Conservation (phyloP, 2,888 invertebrate genomes). For the Harpalus rufipes region DNA sequence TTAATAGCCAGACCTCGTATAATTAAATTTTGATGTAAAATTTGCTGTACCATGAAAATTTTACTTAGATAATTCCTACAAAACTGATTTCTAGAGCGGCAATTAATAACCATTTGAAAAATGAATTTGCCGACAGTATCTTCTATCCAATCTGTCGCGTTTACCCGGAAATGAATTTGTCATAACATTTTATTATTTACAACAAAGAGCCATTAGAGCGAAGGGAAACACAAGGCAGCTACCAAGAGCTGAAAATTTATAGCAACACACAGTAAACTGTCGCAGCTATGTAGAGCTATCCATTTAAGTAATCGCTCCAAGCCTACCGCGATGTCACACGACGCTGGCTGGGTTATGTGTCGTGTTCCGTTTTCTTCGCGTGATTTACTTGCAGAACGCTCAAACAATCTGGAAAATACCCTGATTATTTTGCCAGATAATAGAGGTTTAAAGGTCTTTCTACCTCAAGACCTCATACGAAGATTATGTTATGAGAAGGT, state of each 20-base stretch:
- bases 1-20: too few relatives aligned
- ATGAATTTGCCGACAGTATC: neutral
- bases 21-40: too few relatives aligned
- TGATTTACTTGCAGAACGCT: slow-evolving; percentile 22
- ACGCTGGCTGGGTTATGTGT: slow-evolving; percentile 4
- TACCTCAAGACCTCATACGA: neutral
- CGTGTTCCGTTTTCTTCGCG: slow-evolving; percentile 27
- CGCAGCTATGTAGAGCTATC: slow-evolving; percentile 26
- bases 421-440: slow-evolving; percentile 15
- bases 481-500: neutral
- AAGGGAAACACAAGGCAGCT: neutral
- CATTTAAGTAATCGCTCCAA: slow-evolving; percentile 22
- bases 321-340: slow-evolving; percentile 27
- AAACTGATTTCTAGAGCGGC: too few relatives aligned
- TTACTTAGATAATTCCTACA: too few relatives aligned
- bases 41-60: too few relatives aligned
- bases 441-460: neutral
- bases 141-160: neutral
- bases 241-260: neutral
- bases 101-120: too few relatives aligned
- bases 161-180: slow-evolving; percentile 11
- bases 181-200: slow-evolving; percentile 26
- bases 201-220: neutral
- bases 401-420: slow-evolving; percentile 3
- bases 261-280: slow-evolving; percentile 12